Conservation (phyloP, 2,113 vertebrate species). For the Eptesicus fuscus region DNA sequence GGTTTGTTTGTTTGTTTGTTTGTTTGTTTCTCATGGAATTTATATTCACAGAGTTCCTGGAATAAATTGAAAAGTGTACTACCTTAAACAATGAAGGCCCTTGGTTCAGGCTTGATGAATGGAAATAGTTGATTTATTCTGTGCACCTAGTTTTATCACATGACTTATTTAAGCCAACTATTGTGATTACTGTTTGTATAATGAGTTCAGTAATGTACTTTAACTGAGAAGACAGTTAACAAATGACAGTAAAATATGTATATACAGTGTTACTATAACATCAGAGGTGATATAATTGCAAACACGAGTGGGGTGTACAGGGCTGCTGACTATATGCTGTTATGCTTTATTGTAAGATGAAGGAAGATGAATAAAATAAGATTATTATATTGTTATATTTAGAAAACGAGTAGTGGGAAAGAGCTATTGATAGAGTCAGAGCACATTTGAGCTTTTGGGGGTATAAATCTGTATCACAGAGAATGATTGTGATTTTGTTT, state of each 20-base stretch:
- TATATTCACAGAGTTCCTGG: conserved; percentile 11
- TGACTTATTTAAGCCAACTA: not conserved
- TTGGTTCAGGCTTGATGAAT: not conserved
- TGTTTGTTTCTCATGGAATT: not conserved
- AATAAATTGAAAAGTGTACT: conserved; percentile 49
- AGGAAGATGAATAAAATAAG: conserved; percentile 55
- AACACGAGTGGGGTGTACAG: conserved; percentile 47
- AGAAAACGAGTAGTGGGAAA: conserved; percentile 29
- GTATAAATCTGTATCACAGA: not conserved
- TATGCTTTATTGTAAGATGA: conserved; percentile 52
- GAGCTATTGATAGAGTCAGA: conserved; percentile 18
- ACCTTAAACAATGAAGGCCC: conserved; percentile 34
- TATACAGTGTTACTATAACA: not conserved
- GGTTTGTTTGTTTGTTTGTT: not conserved
- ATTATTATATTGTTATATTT: conserved; percentile 63
- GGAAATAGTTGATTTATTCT: conserved; percentile 33
- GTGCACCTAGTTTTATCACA: not conserved
- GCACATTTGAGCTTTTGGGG: not conserved
- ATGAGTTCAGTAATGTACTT: not conserved
- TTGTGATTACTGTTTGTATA: conserved; percentile 18
- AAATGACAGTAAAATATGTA: conserved; percentile 30
- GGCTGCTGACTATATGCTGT: conserved; percentile 51
- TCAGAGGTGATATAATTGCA: conserved; percentile 42
- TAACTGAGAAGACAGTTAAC: not conserved
- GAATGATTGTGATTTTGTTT: conserved; percentile 1